phyloP scores from a whole-genome alignment of 2,113 vertebrate species.

The Semnornis frantzii region DNA sequence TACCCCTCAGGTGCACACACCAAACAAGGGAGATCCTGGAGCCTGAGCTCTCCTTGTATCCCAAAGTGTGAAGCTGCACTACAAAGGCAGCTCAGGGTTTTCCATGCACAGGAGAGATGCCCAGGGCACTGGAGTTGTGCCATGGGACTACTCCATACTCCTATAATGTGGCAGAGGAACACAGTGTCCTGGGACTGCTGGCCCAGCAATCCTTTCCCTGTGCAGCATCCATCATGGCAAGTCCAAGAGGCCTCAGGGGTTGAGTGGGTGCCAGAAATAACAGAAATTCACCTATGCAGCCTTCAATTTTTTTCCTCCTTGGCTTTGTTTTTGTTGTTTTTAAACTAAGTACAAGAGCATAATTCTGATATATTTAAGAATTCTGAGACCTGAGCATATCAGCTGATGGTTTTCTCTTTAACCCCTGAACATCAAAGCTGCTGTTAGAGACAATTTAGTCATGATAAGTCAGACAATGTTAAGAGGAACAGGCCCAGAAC shows the following conservation, averaged over 20 bases:
- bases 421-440: neutral
- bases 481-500: neutral
- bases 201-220: neutral
- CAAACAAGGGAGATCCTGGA: neutral
- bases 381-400: neutral
- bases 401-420: neutral
- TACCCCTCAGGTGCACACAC: neutral
- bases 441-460: neutral
- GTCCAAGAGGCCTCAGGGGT: rapidly evolving
- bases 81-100: neutral
- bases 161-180: rapidly evolving
- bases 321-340: too few species aligned
- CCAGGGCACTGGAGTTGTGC: neutral
- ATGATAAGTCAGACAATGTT: rapidly evolving
- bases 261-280: neutral
- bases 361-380: neutral
- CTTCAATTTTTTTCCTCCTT: neutral
- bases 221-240: neutral
- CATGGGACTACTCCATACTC: neutral
- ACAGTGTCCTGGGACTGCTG: rapidly evolving
- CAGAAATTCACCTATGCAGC: rapidly evolving
- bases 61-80: neutral
- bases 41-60: neutral
- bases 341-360: neutral
- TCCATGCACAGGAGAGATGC: neutral